Conservation (phyloP, 35 echinoderm and acorn worm species). For the Anneissia japonica region DNA sequence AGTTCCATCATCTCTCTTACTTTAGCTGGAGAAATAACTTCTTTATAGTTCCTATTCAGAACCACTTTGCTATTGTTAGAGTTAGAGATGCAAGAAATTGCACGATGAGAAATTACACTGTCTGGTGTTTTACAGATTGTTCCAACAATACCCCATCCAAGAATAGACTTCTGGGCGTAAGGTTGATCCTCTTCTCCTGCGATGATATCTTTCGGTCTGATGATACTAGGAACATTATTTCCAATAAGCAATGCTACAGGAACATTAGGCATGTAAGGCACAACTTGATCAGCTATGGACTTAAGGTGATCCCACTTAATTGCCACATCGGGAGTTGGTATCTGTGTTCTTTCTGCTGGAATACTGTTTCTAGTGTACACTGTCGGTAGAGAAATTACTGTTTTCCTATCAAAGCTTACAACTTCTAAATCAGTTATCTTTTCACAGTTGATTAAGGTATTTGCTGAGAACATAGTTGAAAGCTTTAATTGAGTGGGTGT, state of each 20-base stretch:
- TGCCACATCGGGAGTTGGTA: slow-evolving; percentile 25
- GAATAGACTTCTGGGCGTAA: slow-evolving; percentile 25
- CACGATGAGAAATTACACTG: background rate
- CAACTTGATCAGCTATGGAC: background rate
- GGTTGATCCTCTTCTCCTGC: slow-evolving; percentile 31
- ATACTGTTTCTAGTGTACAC: background rate
- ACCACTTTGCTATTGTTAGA: background rate
- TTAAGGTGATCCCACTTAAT: background rate
- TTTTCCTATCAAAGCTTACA: slow-evolving; percentile 1
- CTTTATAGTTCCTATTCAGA: no score
- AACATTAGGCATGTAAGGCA: slow-evolving; percentile 6
- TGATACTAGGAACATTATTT: background rate
- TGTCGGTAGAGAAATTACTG: slow-evolving; percentile 10
- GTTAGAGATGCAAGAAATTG: background rate
- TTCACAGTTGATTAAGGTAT: background rate
- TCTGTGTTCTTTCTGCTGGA: slow-evolving; percentile 10
- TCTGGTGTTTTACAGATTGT: background rate
- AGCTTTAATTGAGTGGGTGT: background rate
- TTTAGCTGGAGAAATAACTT: background rate
- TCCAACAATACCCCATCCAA: slow-evolving; percentile 53
- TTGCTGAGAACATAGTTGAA: background rate
- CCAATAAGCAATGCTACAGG: slow-evolving; percentile 27
- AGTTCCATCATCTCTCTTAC: slow-evolving; percentile 16
- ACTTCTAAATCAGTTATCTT: slow-evolving; percentile 19
- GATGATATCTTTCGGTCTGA: background rate